phyloP scores from a whole-genome alignment of 2,888 invertebrate genomes.

The Gastrophysa polygoni region DNA sequence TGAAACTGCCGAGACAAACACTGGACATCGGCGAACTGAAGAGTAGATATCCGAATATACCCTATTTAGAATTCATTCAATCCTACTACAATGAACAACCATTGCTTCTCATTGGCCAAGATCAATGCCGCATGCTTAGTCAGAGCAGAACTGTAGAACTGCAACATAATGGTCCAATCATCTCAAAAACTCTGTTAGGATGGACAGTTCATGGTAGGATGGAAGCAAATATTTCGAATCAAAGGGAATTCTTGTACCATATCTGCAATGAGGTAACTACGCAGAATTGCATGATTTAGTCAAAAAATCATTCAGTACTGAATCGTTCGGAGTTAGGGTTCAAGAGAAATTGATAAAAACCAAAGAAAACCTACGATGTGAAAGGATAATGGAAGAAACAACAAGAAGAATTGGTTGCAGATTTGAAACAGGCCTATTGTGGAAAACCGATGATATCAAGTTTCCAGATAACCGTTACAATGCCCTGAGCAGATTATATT shows the following conservation, averaged over 20 bases:
- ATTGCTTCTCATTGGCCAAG: background rate
- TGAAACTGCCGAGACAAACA: background rate
- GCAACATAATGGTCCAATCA: background rate
- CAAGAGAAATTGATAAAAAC: background rate
- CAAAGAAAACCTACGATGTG: constrained; percentile 2
- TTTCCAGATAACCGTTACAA: background rate
- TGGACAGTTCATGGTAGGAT: background rate
- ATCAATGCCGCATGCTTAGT: constrained; percentile 1
- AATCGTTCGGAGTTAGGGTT: background rate
- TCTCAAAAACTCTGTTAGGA: background rate
- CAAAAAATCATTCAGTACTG: background rate
- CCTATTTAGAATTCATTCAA: background rate
- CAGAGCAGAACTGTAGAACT: background rate
- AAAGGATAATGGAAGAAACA: constrained; percentile 1
- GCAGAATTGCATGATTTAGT: constrained; percentile 3
- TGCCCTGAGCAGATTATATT: constrained; percentile 2
- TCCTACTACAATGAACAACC: background rate
- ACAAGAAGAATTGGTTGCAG: background rate
- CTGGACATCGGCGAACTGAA: background rate
- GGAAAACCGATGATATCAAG: background rate
- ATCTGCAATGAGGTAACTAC: background rate
- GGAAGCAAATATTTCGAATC: background rate
- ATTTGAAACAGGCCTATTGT: constrained; percentile 2
- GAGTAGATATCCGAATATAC: background rate
- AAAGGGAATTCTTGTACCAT: background rate